Conservation (phyloP, 1,140 invertebrate species). For the Drosophila sproati region DNA sequence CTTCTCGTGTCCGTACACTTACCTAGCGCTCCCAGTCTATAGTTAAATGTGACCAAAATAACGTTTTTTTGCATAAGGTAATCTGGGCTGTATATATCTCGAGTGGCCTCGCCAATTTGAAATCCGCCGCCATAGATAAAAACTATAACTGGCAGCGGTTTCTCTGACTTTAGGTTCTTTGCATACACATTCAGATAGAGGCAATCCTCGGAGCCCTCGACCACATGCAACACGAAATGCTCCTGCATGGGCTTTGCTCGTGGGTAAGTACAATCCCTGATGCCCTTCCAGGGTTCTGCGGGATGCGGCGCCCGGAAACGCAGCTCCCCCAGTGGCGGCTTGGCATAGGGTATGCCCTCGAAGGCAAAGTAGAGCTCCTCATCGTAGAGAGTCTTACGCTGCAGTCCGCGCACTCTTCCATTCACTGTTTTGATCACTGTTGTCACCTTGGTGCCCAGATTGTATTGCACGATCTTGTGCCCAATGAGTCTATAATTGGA, state of each 20-base stretch:
- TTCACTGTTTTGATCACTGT: slow-evolving; percentile 47
- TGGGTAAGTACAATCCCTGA: slow-evolving; percentile 83
- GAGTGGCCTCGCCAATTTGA: slow-evolving; percentile 84
- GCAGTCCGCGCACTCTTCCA: slow-evolving; percentile 57
- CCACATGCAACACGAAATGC: slow-evolving; percentile 53
- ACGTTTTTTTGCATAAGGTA: slow-evolving; percentile 87
- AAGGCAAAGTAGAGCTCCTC: slow-evolving; percentile 77
- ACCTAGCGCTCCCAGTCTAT: slow-evolving; percentile 87
- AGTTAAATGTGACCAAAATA: slow-evolving; percentile 89
- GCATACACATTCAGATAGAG: slow-evolving; percentile 78
- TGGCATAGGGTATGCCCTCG: slow-evolving; percentile 88
- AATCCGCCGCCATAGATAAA: slow-evolving; percentile 90
- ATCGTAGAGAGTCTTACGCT: slow-evolving; percentile 68
- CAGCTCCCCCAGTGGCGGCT: slow-evolving; percentile 87
- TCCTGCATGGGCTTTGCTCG: slow-evolving; percentile 64
- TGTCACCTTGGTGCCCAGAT: slow-evolving; percentile 58
- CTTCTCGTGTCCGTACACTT: slow-evolving; percentile 13
- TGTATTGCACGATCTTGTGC: slow-evolving; percentile 68
- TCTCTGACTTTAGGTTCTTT: slow-evolving; percentile 60
- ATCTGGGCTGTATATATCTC: slow-evolving; percentile 86
- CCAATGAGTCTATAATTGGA: slow-evolving; percentile 49
- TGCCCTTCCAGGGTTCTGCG: slow-evolving; percentile 85
- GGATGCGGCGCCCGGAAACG: slow-evolving; percentile 87
- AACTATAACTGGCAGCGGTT: slow-evolving; percentile 87
- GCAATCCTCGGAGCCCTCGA: slow-evolving; percentile 73